These are phyloP conservation scores for Polymixis flavicincta DNA, from an alignment of 2,888 invertebrate genomes.

Conservation along the genomic window DNA sequence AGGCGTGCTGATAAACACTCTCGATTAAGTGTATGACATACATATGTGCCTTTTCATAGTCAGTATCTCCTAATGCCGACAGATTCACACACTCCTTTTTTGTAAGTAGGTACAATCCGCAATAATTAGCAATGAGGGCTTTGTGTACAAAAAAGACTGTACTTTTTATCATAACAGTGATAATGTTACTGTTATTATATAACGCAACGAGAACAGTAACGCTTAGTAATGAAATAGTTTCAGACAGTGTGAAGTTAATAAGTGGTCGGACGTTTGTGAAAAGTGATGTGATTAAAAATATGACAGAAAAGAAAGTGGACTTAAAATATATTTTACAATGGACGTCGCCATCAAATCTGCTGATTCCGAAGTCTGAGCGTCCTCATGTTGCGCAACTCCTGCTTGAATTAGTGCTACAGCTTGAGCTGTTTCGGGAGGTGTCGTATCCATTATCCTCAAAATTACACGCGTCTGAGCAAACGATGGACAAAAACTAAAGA, in stretches of 20 bases:
- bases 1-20: conserved; percentile 47
- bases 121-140: conserved; percentile 31
- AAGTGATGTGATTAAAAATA: conserved; percentile 24
- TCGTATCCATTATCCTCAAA: too few relatives aligned
- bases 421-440: too few relatives aligned
- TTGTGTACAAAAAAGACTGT: conserved; percentile 22
- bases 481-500: too few relatives aligned
- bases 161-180: conserved; percentile 7
- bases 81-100: conserved; percentile 1
- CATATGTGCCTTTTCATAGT: conserved; percentile 17
- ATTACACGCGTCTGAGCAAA: too few relatives aligned
- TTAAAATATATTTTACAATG: conserved; percentile 77
- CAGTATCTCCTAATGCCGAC: conserved; percentile 30
- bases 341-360: conserved; percentile 67
- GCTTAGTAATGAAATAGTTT: background rate
- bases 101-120: background rate
- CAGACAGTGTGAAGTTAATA: conserved; percentile 5
- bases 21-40: conserved; percentile 25
- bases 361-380: too few relatives aligned
- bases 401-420: too few relatives aligned
- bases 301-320: conserved; percentile 13
- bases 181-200: conserved; percentile 32
- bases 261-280: conserved; percentile 2
- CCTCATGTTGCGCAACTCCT: too few relatives aligned
- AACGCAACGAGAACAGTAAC: conserved; percentile 1